These are phyloP conservation scores for Megalonaias nervosa DNA, from an alignment of 1,140 invertebrate species.

Conservation along the genomic window DNA sequence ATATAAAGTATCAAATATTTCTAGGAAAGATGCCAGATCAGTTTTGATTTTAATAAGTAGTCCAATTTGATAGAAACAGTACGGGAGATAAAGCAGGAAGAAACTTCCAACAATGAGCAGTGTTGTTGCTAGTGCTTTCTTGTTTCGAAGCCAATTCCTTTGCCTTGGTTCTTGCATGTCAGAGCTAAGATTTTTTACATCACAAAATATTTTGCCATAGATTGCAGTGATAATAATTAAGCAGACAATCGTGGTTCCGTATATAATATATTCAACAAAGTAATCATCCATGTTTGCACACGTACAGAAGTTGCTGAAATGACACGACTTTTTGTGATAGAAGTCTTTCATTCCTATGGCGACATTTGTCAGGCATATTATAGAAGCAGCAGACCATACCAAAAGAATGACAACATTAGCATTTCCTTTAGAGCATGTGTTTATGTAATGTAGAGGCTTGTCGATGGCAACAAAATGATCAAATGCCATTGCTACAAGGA, in stretches of 20 bases:
- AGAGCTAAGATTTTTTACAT: slow-evolving; percentile 42
- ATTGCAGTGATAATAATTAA: slow-evolving; percentile 65
- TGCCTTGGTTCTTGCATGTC: slow-evolving; percentile 13
- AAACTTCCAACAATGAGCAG: slow-evolving; percentile 80
- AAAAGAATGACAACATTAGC: slow-evolving; percentile 80
- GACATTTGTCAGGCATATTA: slow-evolving; percentile 73
- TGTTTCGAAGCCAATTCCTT: slow-evolving; percentile 67
- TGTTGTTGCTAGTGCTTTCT: slow-evolving; percentile 80
- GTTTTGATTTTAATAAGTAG: slow-evolving; percentile 46
- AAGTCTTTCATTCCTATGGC: slow-evolving; percentile 49
- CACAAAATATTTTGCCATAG: slow-evolving; percentile 53
- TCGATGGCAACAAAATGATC: slow-evolving; percentile 90
- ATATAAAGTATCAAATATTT: background rate
- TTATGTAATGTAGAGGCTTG: slow-evolving; percentile 87
- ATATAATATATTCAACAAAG: slow-evolving; percentile 59
- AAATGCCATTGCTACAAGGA: slow-evolving; percentile 78
- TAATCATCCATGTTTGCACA: slow-evolving; percentile 69
- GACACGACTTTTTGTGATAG: slow-evolving; percentile 44
- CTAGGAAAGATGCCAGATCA: slow-evolving; percentile 20
- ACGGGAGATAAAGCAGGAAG: slow-evolving; percentile 79
- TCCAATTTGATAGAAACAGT: slow-evolving; percentile 68
- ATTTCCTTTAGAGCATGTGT: slow-evolving; percentile 75
- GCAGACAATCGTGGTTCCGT: slow-evolving; percentile 68
- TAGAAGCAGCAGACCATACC: slow-evolving; percentile 76
- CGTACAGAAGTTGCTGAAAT: slow-evolving; percentile 65